Percentiles rank a stretch among this genome's conserved stretches.
phyloP scores from a whole-genome alignment of 2,113 vertebrate genomes.

The Arothron firmamentum region DNA sequence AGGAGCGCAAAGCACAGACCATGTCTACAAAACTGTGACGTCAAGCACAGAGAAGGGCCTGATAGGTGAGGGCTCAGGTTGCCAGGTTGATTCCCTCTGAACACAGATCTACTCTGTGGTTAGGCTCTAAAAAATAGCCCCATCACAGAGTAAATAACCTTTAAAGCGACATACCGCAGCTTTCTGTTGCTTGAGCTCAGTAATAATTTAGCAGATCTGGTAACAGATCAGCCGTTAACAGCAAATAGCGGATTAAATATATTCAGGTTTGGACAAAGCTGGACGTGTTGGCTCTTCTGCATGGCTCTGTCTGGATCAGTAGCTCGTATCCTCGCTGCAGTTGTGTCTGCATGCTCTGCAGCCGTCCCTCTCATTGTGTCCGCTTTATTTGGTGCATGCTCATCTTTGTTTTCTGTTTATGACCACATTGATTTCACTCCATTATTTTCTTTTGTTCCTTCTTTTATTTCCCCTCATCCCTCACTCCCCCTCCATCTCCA shows the following conservation, averaged over 20 bases:
- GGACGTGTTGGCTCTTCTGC: too few relatives aligned
- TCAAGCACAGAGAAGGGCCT: constrained; percentile 96
- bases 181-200: background rate
- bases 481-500: background rate
- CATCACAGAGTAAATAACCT: background rate
- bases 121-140: background rate
- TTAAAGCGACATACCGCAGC: background rate
- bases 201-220: background rate
- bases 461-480: background rate
- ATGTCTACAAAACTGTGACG: constrained; percentile 90
- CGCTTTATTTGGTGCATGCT: constrained; percentile 62
- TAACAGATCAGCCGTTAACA: background rate
- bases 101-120: background rate
- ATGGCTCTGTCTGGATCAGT: background rate
- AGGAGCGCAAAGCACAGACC: constrained; percentile 73
- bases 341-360: constrained; percentile 56
- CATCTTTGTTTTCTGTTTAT: constrained; percentile 39
- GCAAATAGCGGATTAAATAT: background rate
- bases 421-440: constrained; percentile 75
- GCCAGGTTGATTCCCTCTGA: constrained; percentile 40
- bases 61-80: constrained; percentile 81
- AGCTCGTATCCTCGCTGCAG: background rate
- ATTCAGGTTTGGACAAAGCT: background rate
- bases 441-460: constrained; percentile 66
- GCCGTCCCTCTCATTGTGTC: constrained; percentile 66